Evolutionary conservation across 2,888 invertebrate species (phyloP).

Genomic region (Sycophila texana): DNA sequence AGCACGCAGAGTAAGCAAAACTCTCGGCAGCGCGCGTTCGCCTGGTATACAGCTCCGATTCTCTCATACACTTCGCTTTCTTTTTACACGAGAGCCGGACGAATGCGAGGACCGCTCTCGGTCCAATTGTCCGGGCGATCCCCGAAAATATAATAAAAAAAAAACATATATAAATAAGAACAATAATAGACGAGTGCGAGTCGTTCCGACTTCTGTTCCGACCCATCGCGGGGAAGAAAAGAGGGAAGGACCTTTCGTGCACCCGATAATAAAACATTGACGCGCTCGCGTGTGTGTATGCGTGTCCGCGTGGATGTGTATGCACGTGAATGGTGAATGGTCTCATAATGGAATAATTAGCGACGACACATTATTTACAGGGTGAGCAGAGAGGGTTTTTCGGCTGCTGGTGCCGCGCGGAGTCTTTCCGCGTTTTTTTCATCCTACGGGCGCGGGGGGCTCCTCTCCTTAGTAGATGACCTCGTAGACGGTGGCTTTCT

Average conservation of each 20-base stretch:
- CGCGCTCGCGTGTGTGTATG: constrained; percentile 8
- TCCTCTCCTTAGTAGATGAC: constrained; percentile 82
- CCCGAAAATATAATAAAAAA: too few species aligned
- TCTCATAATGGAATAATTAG: constrained; percentile 46
- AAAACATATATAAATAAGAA: too few species aligned
- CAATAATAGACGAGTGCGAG: background rate
- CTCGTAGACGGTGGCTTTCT: constrained; percentile 98
- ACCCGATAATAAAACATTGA: constrained; percentile 27
- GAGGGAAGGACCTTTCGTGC: background rate
- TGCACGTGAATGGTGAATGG: constrained; percentile 20
- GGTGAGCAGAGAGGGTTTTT: background rate
- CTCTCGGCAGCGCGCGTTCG: constrained; percentile 9
- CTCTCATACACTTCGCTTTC: background rate
- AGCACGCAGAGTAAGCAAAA: constrained; percentile 22
- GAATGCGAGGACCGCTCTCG: constrained; percentile 18
- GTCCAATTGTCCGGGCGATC: constrained; percentile 2
- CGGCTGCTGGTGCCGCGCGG: background rate
- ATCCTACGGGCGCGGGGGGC: background rate
- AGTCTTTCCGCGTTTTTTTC: background rate
- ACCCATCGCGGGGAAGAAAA: too few species aligned
- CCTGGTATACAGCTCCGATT: background rate
- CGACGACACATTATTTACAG: constrained; percentile 50
- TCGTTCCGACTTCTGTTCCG: background rate
- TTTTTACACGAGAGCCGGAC: constrained; percentile 27
- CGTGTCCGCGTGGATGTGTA: constrained; percentile 7